A percentile compares a stretch with the other conserved stretches of the same genome.
These are phyloP conservation scores for Holacanthus passer DNA, from an alignment of 2,113 vertebrate genomes.

Conservation along the genomic window DNA sequence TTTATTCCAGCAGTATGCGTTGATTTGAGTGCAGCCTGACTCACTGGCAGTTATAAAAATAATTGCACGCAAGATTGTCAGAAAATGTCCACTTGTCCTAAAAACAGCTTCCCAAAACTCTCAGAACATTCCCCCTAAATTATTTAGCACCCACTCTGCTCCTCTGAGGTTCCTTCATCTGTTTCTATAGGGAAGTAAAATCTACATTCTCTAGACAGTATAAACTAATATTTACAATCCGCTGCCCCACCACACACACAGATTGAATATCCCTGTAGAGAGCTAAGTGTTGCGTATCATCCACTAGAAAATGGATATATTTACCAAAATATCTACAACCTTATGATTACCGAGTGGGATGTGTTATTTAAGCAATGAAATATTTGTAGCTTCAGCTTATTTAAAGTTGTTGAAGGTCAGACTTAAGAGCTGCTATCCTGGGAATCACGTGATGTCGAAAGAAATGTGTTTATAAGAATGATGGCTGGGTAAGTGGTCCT, in stretches of 20 bases:
- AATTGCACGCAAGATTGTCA: constrained; percentile 31
- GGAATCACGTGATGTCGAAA: neutral
- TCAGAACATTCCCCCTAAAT: constrained; percentile 36
- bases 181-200: constrained; percentile 33
- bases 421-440: neutral
- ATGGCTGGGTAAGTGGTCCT: neutral
- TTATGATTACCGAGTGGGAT: neutral
- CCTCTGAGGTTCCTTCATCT: constrained; percentile 17
- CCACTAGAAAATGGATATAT: neutral
- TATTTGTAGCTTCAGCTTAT: neutral
- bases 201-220: constrained; percentile 18
- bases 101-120: neutral
- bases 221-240: constrained; percentile 38
- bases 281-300: constrained; percentile 13
- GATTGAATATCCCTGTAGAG: constrained; percentile 9
- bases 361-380: neutral
- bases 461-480: neutral
- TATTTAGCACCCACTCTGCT: constrained; percentile 33
- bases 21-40: constrained; percentile 19
- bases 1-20: neutral
- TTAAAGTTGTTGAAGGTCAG: neutral
- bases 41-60: constrained; percentile 11
- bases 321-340: neutral
- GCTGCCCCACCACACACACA: constrained; percentile 2
- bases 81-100: constrained; percentile 44